Conservation (phyloP, 2,113 vertebrate species). For the Sinosuthora webbiana region DNA sequence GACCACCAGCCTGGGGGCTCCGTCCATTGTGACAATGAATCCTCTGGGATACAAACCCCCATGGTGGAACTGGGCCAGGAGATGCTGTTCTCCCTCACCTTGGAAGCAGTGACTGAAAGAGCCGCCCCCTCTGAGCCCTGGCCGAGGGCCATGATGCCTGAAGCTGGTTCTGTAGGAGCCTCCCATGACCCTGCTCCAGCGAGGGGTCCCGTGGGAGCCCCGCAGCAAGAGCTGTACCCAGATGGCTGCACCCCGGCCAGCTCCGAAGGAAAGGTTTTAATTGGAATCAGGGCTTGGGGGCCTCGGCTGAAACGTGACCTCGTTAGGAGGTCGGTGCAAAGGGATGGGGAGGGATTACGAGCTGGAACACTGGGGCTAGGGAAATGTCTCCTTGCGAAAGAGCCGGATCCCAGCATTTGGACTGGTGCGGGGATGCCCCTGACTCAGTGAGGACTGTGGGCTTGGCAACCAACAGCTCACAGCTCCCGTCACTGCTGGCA, state of each 20-base stretch:
- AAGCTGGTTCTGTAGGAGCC: background rate
- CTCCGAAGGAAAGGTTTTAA: background rate
- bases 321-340: background rate
- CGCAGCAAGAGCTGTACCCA: background rate
- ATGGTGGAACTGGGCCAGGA: background rate
- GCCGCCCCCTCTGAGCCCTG: background rate
- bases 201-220: background rate
- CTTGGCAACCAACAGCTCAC: background rate
- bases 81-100: background rate
- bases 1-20: background rate
- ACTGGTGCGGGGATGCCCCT: rapidly evolving
- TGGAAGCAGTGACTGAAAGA: background rate
- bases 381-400: background rate
- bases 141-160: rapidly evolving
- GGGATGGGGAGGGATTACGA: background rate
- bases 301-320: background rate
- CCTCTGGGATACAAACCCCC: background rate
- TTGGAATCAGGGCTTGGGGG: conserved; percentile 31
- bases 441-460: rapidly evolving
- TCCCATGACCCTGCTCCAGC: rapidly evolving
- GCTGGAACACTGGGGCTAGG: background rate
- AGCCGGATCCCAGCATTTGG: rapidly evolving
- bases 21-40: background rate
- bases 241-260: background rate
- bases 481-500: background rate